Percentiles rank a stretch among this genome's conserved stretches.
Conservation (phyloP, 2,113 vertebrate genomes). For the Psilopogon haemacephalus region DNA sequence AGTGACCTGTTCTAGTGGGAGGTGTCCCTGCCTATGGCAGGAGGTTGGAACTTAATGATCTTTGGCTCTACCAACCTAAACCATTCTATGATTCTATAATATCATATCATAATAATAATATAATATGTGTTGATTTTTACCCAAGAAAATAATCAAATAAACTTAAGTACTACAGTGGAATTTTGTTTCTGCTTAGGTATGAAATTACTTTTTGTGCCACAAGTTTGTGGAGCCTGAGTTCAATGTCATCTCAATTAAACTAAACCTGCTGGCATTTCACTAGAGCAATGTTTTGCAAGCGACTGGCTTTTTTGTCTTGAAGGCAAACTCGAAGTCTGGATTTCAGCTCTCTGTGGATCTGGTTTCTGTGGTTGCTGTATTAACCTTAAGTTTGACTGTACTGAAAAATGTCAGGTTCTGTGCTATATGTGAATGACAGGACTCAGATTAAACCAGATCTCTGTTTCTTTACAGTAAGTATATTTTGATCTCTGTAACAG, state of each 20-base stretch:
- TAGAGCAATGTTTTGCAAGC: neutral
- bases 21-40: too few species aligned
- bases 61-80: too few species aligned
- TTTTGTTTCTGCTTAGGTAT: neutral
- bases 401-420: neutral
- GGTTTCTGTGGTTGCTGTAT: neutral
- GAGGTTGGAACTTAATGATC: too few species aligned
- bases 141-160: neutral
- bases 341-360: neutral
- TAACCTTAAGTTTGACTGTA: neutral
- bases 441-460: neutral
- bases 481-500: neutral
- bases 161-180: neutral
- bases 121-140: neutral
- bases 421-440: neutral
- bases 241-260: neutral
- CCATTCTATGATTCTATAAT: neutral
- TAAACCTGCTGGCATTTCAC: neutral
- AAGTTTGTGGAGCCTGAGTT: neutral
- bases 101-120: too few species aligned
- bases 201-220: neutral
- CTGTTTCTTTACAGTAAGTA: neutral
- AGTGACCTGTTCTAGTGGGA: too few species aligned
- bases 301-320: neutral
- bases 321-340: neutral